Percentiles rank a stretch among this genome's conserved stretches.
Conservation (phyloP, 2,888 invertebrate species). For the Diaprepes abbreviatus region DNA sequence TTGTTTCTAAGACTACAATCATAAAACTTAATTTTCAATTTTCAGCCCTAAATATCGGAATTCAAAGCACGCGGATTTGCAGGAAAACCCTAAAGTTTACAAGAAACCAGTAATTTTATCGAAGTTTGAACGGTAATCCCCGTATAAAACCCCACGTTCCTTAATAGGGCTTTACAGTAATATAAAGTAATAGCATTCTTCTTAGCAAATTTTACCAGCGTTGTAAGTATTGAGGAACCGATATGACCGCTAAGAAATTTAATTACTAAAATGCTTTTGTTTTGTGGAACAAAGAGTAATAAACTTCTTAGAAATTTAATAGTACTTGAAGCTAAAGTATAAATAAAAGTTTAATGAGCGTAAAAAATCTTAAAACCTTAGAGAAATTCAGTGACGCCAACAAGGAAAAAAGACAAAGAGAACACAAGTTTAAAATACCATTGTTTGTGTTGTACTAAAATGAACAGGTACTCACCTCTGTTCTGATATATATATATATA, state of each 20-base stretch:
- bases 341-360: slow-evolving; percentile 6
- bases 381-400: no score
- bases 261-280: slow-evolving; percentile 37
- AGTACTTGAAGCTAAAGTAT: neutral
- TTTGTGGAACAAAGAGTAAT: slow-evolving; percentile 42
- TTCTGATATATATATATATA: no score
- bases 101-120: slow-evolving; percentile 43
- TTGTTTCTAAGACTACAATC: neutral
- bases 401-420: no score
- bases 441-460: no score
- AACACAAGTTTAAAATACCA: no score
- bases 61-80: slow-evolving; percentile 35
- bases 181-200: slow-evolving; percentile 44
- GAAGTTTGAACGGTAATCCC: slow-evolving; percentile 39
- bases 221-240: slow-evolving; percentile 35
- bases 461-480: no score
- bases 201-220: slow-evolving; percentile 44
- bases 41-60: slow-evolving; percentile 14
- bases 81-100: slow-evolving; percentile 40
- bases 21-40: slow-evolving; percentile 21
- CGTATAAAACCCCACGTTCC: slow-evolving; percentile 39
- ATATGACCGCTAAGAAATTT: slow-evolving; percentile 40
- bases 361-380: neutral
- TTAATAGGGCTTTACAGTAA: slow-evolving; percentile 38
- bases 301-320: slow-evolving; percentile 42